phyloP scores from a whole-genome alignment of 2,113 vertebrate genomes.

The Astatotilapia flaviijosephi region DNA sequence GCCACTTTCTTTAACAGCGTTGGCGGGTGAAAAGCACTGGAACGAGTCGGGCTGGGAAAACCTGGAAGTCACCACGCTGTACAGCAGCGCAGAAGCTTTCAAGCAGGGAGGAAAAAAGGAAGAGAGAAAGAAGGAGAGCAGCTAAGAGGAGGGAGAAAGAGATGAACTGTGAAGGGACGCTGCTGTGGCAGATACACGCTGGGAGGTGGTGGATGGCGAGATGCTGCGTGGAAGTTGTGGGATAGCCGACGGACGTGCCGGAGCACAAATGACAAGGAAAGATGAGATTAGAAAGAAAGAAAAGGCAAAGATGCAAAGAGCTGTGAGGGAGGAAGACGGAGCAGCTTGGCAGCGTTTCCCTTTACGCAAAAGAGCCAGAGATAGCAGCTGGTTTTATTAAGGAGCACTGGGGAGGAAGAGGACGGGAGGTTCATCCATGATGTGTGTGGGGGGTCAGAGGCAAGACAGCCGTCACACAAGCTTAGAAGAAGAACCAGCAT shows the following conservation, averaged over 20 bases:
- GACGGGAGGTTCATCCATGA: background rate
- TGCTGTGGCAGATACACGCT: constrained; percentile 1
- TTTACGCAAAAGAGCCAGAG: constrained; percentile 5
- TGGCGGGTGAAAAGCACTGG: background rate
- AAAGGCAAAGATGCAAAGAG: background rate
- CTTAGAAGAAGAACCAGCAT: background rate
- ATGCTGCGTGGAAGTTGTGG: constrained; percentile 15
- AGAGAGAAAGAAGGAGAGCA: background rate
- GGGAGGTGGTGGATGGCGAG: background rate
- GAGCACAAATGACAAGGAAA: background rate
- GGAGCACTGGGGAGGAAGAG: constrained; percentile 4
- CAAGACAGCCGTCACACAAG: constrained; percentile 3
- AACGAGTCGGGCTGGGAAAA: background rate
- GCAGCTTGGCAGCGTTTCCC: constrained; percentile 2
- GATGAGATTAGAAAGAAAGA: background rate
- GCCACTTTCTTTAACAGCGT: background rate
- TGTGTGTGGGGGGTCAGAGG: background rate
- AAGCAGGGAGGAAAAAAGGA: background rate
- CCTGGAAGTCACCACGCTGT: constrained; percentile 26
- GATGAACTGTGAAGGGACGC: background rate
- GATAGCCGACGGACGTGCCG: background rate
- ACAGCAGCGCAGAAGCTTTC: constrained; percentile 30
- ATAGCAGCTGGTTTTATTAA: constrained; percentile 24
- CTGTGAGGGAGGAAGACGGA: background rate
- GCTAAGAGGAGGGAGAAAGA: background rate